Conservation (phyloP, 2,888 invertebrate species). For the Odontothrips loti region DNA sequence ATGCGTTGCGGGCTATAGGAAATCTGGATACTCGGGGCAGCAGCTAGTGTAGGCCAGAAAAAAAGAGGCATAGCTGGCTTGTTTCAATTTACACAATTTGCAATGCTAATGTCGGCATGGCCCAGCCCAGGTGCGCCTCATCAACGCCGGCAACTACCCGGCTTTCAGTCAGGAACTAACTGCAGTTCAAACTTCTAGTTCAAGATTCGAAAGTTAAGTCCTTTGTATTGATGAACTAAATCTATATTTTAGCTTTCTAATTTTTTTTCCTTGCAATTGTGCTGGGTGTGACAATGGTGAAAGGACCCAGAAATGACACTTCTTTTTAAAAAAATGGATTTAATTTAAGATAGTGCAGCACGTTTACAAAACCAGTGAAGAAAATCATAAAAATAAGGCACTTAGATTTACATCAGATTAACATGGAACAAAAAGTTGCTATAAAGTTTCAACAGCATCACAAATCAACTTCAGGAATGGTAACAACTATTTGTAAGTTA, state of each 20-base stretch:
- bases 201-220: too few species aligned
- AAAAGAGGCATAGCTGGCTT: not conserved
- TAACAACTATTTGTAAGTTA: constrained; percentile 24
- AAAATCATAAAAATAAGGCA: not conserved
- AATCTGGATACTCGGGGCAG: too few species aligned
- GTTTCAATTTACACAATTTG: constrained; percentile 1
- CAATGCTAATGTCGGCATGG: not conserved
- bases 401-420: constrained; percentile 12
- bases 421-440: constrained; percentile 15
- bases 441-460: constrained; percentile 25
- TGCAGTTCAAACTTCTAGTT: too few species aligned
- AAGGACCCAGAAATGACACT: not conserved
- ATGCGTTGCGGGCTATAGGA: not conserved
- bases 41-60: not conserved
- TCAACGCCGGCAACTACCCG: not conserved
- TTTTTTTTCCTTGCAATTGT: not conserved
- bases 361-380: not conserved
- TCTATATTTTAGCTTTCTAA: too few species aligned
- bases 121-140: not conserved
- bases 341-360: not conserved
- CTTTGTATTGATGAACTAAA: too few species aligned
- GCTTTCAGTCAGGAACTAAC: too few species aligned
- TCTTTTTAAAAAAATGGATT: not conserved
- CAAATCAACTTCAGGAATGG: constrained; percentile 3
- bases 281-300: not conserved